Conservation (phyloP, 2,113 vertebrate genomes). For the Rhinolophus sinicus region DNA sequence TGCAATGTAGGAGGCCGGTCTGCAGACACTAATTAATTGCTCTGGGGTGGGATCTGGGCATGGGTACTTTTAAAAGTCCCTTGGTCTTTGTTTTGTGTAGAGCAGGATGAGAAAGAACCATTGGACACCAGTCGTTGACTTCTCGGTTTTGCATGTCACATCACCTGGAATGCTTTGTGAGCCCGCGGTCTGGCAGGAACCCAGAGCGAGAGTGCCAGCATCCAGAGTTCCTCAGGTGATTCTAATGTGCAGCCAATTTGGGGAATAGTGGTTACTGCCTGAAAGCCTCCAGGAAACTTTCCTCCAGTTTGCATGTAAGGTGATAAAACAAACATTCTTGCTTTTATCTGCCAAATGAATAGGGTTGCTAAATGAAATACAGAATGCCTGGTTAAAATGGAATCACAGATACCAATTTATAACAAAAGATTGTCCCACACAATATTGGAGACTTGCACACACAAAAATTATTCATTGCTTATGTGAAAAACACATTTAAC, state of each 20-base stretch:
- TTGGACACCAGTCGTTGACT: background rate
- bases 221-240: background rate
- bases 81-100: background rate
- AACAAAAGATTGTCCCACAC: background rate
- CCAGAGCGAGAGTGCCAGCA: background rate
- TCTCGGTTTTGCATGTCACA: background rate
- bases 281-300: background rate
- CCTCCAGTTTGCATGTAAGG: background rate
- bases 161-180: background rate
- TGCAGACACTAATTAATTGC: background rate
- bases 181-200: background rate
- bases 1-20: accelerated
- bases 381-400: background rate
- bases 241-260: background rate
- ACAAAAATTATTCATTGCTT: background rate
- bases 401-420: conserved; percentile 16
- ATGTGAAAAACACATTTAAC: background rate
- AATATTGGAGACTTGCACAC: background rate
- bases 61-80: background rate
- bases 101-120: background rate
- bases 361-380: background rate
- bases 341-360: background rate
- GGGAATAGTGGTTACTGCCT: background rate
- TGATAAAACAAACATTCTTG: background rate
- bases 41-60: background rate